Percentiles rank a stretch among this genome's conserved stretches.
Evolutionary conservation across 2,797 vertebrate genomes (phyloP).

Genomic region (Brotula barbata): DNA sequence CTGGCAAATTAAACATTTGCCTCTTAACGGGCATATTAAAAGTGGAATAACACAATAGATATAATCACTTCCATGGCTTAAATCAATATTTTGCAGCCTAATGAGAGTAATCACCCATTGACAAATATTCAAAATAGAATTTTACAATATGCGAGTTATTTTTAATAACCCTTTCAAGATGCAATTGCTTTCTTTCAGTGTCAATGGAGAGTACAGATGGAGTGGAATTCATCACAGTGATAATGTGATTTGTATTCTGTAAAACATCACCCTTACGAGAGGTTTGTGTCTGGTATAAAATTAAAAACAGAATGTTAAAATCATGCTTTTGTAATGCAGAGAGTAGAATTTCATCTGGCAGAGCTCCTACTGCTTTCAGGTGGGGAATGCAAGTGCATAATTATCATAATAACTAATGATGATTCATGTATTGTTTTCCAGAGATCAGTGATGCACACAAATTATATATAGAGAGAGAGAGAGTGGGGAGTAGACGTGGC

Average conservation of each 20-base stretch:
- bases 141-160: constrained; percentile 1
- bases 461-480: constrained; percentile 50
- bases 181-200: background rate
- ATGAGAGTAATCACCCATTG: constrained; percentile 33
- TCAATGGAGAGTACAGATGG: constrained; percentile 4
- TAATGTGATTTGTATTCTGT: constrained; percentile 23
- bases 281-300: constrained; percentile 1
- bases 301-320: constrained; percentile 21
- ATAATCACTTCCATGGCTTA: constrained; percentile 35
- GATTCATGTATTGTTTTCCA: constrained; percentile 77
- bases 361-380: constrained; percentile 27
- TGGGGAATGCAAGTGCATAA: constrained; percentile 44
- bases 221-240: background rate
- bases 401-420: constrained; percentile 76
- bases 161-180: constrained; percentile 9
- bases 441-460: constrained; percentile 66
- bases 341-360: constrained; percentile 8
- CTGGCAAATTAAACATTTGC: background rate
- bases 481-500: constrained; percentile 47
- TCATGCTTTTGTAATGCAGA: constrained; percentile 11
- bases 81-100: constrained; percentile 31
- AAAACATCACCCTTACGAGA: constrained; percentile 5
- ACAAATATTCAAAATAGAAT: constrained; percentile 17
- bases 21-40: constrained; percentile 24
- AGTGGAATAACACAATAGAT: constrained; percentile 30